Evolutionary conservation across 2,888 invertebrate genomes (phyloP), one percentile per base, ranked within the genome.

Genomic region (Azorinus chamasolen): DNA sequence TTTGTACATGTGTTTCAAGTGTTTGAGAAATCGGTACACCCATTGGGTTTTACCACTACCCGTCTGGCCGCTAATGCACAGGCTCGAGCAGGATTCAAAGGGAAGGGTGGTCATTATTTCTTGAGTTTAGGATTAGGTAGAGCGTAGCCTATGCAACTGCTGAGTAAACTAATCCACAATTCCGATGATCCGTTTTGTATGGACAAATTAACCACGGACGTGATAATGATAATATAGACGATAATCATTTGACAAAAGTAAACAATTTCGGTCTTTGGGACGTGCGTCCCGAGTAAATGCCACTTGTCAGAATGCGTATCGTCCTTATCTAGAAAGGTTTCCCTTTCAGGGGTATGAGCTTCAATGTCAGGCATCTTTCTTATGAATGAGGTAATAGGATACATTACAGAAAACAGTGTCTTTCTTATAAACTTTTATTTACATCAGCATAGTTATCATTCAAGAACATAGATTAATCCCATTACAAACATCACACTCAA

Each of bases 211-310:
- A 58, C 53, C n/a, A 73, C 70, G 10, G 76, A 73, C 18, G 73
- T 73, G 22, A 79, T 54, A 32, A 79, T 69, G 43, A 73, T 73
- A 22, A 61, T 32, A 53, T 71, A 71, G n/a, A 71, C 71, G 22
- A 71, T 71, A 24, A 71, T 55, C 73, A 79, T 74, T 43, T 79
- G 71, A 64, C 68, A 71, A 59, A 79, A 79, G 61, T 75, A 79
- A 18, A 79, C 71, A 43, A 79, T 75, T 64, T 79, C 74, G 14
- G 75, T 66, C 45, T 79, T 54, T 18, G 71, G 74, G 37, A 71
- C 55, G 46, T 37, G 24, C 10, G 58, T 68, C 18, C 79, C 66
- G 54, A 71, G 58, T 14, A 75, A 54, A 57, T 64, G 65, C 79
- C 75, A 79, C 50, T 51, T 65, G 12, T 73, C 73, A 32, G 32